A percentile compares a stretch with the other conserved stretches of the same genome.
These are phyloP conservation scores for Malacoraja senta DNA, from an alignment of 2,797 vertebrate species.

Conservation along the genomic window DNA sequence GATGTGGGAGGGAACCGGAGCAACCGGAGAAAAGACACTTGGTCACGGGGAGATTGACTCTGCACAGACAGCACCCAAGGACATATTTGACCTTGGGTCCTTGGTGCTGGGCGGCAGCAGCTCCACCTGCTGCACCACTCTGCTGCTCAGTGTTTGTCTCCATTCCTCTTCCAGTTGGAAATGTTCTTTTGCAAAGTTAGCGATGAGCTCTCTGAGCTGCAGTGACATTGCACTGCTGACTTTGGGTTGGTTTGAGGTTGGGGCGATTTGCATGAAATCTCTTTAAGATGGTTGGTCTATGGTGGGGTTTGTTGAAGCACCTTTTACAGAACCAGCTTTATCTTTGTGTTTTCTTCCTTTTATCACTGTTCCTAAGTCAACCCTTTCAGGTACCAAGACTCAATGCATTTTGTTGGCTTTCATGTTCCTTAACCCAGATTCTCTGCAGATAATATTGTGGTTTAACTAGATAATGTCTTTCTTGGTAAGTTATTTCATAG, in stretches of 20 bases:
- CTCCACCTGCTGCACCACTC: too few relatives aligned
- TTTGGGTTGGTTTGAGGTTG: conserved; percentile 33
- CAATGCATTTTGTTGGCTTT: conserved; percentile 25
- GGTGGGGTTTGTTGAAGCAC: conserved; percentile 14
- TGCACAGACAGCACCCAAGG: too few relatives aligned
- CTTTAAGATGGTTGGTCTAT: conserved; percentile 7
- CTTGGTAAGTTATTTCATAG: conserved; percentile 8
- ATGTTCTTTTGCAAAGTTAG: background rate
- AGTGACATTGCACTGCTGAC: background rate
- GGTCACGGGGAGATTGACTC: too few relatives aligned
- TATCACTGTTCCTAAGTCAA: conserved; percentile 25
- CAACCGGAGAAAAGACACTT: too few relatives aligned
- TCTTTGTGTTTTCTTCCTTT: background rate
- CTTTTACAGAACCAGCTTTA: conserved; percentile 14
- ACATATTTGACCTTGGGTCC: too few relatives aligned
- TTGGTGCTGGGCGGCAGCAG: too few relatives aligned
- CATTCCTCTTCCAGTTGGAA: background rate
- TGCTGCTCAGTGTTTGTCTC: too few relatives aligned
- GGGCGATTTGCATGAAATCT: background rate
- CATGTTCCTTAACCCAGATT: background rate
- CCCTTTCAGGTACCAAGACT: background rate
- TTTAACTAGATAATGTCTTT: background rate
- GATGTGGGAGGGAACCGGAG: too few relatives aligned
- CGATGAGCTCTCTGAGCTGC: background rate
- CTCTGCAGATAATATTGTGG: conserved; percentile 24